Base-by-base conservation (phyloP, 2,797 vertebrate species). In the Centropyge bicolor region DNA sequence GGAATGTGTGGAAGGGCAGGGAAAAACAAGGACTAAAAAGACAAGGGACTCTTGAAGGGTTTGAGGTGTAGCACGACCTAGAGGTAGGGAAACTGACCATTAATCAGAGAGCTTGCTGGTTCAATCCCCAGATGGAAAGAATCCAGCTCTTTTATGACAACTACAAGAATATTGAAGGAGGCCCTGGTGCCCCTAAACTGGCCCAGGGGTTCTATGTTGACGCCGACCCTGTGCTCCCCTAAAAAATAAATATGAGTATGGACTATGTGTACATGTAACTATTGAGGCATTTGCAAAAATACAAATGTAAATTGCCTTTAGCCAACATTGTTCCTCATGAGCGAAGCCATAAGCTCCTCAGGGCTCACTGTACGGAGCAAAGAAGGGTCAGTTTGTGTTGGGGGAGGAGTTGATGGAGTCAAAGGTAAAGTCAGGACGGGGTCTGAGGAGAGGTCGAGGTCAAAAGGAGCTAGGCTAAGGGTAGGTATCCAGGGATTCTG, bases 391-490 rank as follows among this genome's bases (percentile, higher is more conserved):
- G 71, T 81, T 70, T 84, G 54, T 76, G 41, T 74, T 60, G 31
- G 62, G 81, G 61, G 55, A 70, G 63, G 78, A 48, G 49, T 40
- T 55, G 56, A 40, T 63, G 36, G 74, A 81, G 83, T 82, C 76
- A 76, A 70, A 78, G 84, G 85, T 85, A 71, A 85, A 80, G 69
- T 64, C 46, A 65, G 86, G 82, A 67, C n/a, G 20, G 86, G 85
- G 75, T 82, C 76, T 75, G 74, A 76, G 83, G 74, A 82, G 65
- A 83, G 80, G 84, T 80, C 9, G 38, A 65, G 76, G 74, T 82
- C 48, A 10, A 60, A 76, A 78, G 88, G 82, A 83, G 71, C 89
- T 91, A 90, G 7, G 24, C 85, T 87, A 86, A 61, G 78, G 85
- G 83, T 62, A 77, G 74, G 69, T 65, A 81, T 82, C 68, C 86